A percentile compares a stretch with the other conserved stretches of the same genome.
Conservation (phyloP, 2,797 vertebrate genomes). For the Basileuterus tristriatus region DNA sequence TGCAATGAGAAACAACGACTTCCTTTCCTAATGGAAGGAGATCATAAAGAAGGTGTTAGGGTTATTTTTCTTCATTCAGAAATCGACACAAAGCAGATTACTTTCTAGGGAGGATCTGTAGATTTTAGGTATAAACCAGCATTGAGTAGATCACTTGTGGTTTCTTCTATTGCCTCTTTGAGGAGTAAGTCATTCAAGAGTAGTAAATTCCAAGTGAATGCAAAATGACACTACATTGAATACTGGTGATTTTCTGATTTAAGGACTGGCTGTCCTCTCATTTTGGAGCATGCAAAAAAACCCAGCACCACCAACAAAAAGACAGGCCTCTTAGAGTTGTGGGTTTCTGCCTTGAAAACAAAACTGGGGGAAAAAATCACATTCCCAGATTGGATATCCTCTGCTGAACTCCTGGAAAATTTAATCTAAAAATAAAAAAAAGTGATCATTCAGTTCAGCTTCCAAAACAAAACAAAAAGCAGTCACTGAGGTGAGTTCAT, state of each 20-base stretch:
- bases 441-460: background rate
- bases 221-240: background rate
- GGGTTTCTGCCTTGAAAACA: background rate
- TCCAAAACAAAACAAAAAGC: background rate
- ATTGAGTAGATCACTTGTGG: background rate
- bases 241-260: background rate
- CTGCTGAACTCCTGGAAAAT: background rate
- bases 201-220: background rate
- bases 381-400: background rate
- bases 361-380: background rate
- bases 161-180: background rate
- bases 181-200: background rate
- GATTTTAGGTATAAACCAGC: background rate
- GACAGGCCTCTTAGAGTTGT: fast-evolving
- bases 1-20: background rate
- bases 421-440: background rate
- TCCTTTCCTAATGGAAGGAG: background rate
- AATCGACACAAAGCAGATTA: background rate
- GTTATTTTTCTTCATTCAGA: background rate
- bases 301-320: background rate
- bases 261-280: background rate
- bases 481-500: background rate
- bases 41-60: background rate
- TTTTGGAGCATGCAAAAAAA: background rate
- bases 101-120: background rate